Percentiles rank a stretch among this genome's conserved stretches.
Conservation (phyloP, 2,797 vertebrate genomes). For the Carduelis carduelis region DNA sequence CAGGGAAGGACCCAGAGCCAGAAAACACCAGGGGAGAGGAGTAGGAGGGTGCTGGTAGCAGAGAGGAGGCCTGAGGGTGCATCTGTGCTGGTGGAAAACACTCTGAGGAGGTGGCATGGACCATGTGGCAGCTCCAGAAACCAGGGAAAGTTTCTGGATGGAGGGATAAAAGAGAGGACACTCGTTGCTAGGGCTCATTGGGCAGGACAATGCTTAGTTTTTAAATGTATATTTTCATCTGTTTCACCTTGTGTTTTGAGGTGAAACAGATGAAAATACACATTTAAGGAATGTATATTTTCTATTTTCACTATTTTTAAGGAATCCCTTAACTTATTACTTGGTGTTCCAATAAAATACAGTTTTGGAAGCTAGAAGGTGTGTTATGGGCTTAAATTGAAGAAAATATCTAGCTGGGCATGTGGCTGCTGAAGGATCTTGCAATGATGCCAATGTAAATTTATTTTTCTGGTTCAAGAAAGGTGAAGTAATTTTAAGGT, state of each 20-base stretch:
- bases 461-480: not conserved
- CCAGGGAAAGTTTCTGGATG: not conserved
- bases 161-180: not conserved
- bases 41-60: not conserved
- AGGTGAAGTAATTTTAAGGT: not conserved
- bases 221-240: not conserved
- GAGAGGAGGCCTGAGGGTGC: not conserved
- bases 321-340: not conserved
- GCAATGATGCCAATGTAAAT: fast-evolving
- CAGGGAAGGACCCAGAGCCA: not conserved
- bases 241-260: not conserved
- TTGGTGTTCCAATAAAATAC: not conserved
- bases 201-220: not conserved
- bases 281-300: too few species aligned
- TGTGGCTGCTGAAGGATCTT: not conserved
- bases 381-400: not conserved
- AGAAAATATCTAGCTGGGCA: not conserved
- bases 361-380: not conserved
- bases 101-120: fast-evolving
- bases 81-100: not conserved
- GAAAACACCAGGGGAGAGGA: fast-evolving
- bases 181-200: not conserved
- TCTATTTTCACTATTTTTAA: not conserved
- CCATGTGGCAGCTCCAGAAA: not conserved
- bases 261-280: too few species aligned